Conservation (phyloP, 2,113 vertebrate species). For the Myodes glareolus region DNA sequence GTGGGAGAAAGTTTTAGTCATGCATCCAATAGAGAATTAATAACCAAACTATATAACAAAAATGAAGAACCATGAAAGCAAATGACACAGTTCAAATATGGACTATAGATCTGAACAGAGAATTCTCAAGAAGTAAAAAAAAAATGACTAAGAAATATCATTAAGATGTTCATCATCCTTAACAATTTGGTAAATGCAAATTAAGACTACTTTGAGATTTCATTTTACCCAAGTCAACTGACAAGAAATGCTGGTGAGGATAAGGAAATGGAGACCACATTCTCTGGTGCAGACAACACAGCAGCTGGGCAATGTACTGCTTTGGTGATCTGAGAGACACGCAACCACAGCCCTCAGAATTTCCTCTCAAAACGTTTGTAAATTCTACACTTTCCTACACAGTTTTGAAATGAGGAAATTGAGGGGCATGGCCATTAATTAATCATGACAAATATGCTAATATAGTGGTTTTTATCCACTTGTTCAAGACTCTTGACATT, state of each 20-base stretch:
- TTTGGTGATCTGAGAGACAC: background rate
- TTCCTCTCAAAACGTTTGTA: background rate
- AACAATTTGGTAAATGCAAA: background rate
- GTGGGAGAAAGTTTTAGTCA: background rate
- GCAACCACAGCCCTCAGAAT: background rate
- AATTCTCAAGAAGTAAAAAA: background rate
- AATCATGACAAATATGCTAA: background rate
- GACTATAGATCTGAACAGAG: background rate
- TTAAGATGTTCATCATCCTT: background rate
- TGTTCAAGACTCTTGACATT: background rate
- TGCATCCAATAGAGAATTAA: background rate
- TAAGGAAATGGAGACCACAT: background rate
- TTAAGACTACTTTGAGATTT: background rate
- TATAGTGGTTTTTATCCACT: background rate
- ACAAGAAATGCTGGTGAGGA: background rate
- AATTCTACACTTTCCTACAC: background rate
- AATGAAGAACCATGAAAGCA: background rate
- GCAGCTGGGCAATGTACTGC: background rate
- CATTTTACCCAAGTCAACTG: background rate
- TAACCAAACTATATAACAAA: background rate
- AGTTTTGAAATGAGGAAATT: background rate
- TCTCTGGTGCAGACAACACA: background rate
- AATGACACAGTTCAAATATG: background rate
- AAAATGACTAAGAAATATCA: background rate
- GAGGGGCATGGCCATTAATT: background rate